These are phyloP conservation scores for Bombycilla garrulus DNA, from an alignment of 2,113 vertebrate species.

Conservation along the genomic window DNA sequence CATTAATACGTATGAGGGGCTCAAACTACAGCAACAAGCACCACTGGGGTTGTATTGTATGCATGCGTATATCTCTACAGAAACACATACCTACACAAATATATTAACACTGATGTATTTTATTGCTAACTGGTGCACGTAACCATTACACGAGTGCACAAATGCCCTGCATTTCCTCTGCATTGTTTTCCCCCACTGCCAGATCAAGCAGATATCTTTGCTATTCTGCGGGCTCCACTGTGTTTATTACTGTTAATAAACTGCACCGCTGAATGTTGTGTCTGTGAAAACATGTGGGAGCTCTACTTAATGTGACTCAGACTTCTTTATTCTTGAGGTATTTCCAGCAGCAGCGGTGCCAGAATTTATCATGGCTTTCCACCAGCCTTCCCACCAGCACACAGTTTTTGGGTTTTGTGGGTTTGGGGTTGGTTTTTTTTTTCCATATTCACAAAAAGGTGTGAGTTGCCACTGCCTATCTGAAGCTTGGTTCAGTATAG, in stretches of 20 bases:
- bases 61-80: not conserved
- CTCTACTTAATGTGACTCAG: accelerated
- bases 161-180: not conserved
- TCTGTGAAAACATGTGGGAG: not conserved
- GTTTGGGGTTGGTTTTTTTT: not conserved
- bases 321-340: not conserved
- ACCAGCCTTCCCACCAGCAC: not conserved
- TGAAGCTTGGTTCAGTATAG: not conserved
- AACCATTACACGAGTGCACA: not conserved
- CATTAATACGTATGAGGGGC: not conserved
- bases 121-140: not conserved
- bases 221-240: not conserved
- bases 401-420: accelerated
- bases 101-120: not conserved
- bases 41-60: not conserved
- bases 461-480: not conserved
- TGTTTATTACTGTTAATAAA: not conserved
- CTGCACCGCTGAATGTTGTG: not conserved
- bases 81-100: not conserved
- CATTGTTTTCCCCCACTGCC: not conserved
- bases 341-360: not conserved
- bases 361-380: not conserved
- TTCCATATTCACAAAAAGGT: not conserved
- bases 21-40: not conserved
- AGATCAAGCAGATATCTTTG: not conserved